Conservation (phyloP, 64 coral and sea anemone species). For the Acropora tenuis region DNA sequence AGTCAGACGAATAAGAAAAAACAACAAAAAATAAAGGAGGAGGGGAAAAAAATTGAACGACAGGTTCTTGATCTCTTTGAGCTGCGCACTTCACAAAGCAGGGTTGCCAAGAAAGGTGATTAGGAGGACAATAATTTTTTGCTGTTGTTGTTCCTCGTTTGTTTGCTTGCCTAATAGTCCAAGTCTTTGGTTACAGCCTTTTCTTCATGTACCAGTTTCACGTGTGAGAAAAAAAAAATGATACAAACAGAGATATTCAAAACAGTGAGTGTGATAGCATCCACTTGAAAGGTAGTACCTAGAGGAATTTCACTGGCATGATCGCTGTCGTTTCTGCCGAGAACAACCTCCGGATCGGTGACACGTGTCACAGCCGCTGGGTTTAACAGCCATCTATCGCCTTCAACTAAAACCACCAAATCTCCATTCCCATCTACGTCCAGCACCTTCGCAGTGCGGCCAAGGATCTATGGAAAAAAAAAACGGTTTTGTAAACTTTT, state of each 20-base stretch:
- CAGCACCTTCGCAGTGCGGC: constrained; percentile 47
- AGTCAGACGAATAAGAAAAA: neutral
- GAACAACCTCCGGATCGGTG: constrained; percentile 29
- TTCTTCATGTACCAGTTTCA: too few relatives aligned
- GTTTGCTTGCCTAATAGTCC: too few relatives aligned
- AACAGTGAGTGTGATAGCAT: too few relatives aligned
- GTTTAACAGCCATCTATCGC: constrained; percentile 44
- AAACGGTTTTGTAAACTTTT: neutral
- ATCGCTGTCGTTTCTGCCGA: neutral
- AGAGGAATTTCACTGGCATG: constrained; percentile 4
- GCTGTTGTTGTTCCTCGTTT: too few relatives aligned
- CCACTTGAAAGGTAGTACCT: neutral
- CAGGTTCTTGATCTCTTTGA: too few relatives aligned
- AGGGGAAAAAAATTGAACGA: neutral
- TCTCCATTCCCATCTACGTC: constrained; percentile 17
- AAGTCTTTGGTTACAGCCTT: too few relatives aligned
- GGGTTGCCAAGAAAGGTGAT: too few relatives aligned
- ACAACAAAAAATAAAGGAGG: neutral
- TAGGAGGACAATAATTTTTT: too few relatives aligned
- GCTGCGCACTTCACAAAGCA: too few relatives aligned
- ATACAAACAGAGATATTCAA: too few relatives aligned
- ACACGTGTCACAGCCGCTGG: constrained; percentile 40
- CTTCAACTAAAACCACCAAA: constrained; percentile 35
- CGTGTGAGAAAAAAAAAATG: too few relatives aligned
- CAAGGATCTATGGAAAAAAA: constrained; percentile 46